These are phyloP conservation scores for Amblyjoppa fuscipennis DNA, from an alignment of 2,888 invertebrate genomes.

Conservation along the genomic window DNA sequence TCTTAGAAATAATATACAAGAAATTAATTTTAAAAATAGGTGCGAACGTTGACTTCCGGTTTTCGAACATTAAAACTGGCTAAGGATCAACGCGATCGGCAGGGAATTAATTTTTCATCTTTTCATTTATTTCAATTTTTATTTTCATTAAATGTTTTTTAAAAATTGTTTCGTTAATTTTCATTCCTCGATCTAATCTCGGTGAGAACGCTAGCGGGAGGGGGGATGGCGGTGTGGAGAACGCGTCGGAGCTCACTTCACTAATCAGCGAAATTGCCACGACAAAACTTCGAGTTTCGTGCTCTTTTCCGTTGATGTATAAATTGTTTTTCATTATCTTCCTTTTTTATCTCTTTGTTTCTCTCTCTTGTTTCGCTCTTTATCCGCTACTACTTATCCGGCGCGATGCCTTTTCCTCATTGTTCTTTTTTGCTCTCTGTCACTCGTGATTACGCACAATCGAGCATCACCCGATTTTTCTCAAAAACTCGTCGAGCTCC, in stretches of 20 bases:
- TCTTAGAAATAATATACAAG: not conserved
- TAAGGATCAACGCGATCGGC: conserved; percentile 27
- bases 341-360: not conserved
- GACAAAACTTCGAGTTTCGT: conserved; percentile 4
- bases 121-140: too few species aligned
- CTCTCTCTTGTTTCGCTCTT: not conserved
- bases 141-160: not conserved
- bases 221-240: conserved; percentile 25
- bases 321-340: conserved; percentile 2
- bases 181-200: conserved; percentile 6
- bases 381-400: not conserved
- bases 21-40: not conserved
- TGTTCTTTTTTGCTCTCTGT: conserved; percentile 1
- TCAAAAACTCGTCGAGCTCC: conserved; percentile 4
- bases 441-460: not conserved
- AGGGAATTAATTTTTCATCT: not conserved
- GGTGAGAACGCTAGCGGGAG: conserved; percentile 32
- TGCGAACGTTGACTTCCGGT: conserved; percentile 6
- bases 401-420: not conserved
- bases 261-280: conserved; percentile 36
- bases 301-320: conserved; percentile 2
- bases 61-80: not conserved
- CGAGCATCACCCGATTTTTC: conserved; percentile 9
- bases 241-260: conserved; percentile 7
- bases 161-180: not conserved